These are phyloP conservation scores for Chinchilla lanigera DNA, from an alignment of 2,113 vertebrate species.

Conservation along the genomic window DNA sequence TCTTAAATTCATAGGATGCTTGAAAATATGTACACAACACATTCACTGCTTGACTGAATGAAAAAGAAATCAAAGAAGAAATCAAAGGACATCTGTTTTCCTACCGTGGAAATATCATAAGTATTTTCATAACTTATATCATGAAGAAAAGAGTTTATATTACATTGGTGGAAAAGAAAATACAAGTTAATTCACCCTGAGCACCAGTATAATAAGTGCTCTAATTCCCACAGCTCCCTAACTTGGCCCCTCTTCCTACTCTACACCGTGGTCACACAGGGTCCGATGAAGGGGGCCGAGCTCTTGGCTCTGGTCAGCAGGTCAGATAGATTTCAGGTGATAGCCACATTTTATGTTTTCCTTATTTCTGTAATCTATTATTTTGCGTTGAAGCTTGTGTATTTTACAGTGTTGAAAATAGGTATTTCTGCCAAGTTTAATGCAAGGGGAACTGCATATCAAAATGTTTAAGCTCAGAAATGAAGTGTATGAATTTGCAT, in stretches of 20 bases:
- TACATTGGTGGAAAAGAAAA: not conserved
- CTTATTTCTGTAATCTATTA: not conserved
- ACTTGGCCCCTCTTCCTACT: no score
- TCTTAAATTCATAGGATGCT: not conserved
- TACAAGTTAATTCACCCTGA: not conserved
- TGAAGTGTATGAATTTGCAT: not conserved
- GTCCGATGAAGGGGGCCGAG: not conserved
- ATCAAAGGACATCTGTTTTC: not conserved
- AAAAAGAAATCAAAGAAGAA: not conserved
- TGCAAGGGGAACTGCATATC: not conserved
- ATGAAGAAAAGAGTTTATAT: not conserved
- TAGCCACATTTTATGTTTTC: not conserved
- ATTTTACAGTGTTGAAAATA: not conserved
- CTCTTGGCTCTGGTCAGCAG: not conserved
- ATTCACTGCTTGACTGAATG: not conserved
- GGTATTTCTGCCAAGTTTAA: not conserved
- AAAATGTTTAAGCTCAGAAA: not conserved
- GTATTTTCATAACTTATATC: not conserved
- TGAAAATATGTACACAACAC: not conserved
- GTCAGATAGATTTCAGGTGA: not conserved
- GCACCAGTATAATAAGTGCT: not conserved
- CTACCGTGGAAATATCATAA: not conserved
- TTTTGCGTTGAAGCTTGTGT: not conserved
- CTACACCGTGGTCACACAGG: accelerated
- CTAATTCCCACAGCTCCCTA: accelerated